Evolutionary conservation across 92 coral and sea anemone species (phyloP).

Genomic region (Paragorgia papillata): DNA sequence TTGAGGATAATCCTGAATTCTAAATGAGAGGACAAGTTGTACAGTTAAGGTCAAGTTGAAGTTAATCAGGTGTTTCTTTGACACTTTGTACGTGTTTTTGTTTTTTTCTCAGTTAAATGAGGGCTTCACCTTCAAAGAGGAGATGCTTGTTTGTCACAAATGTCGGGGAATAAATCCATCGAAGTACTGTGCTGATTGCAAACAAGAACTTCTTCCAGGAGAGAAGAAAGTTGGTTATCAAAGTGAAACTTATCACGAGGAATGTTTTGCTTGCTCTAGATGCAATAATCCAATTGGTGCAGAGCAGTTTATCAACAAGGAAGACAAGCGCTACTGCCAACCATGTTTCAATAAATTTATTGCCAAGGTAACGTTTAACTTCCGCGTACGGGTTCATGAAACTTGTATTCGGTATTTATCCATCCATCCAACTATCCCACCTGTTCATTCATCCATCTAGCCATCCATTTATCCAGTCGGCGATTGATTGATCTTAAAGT

Average conservation of each 20-base stretch:
- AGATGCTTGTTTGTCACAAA: slow-evolving; percentile 76
- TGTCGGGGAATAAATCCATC: slow-evolving; percentile 96
- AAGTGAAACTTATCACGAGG: slow-evolving; percentile 87
- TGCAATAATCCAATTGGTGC: slow-evolving; percentile 93
- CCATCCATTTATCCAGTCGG: too few relatives aligned
- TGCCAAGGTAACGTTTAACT: slow-evolving; percentile 71
- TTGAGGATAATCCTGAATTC: too few relatives aligned
- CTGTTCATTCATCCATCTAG: too few relatives aligned
- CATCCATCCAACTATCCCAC: too few relatives aligned
- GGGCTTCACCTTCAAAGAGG: slow-evolving; percentile 94
- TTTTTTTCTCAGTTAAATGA: slow-evolving; percentile 70
- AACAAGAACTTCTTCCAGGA: slow-evolving; percentile 78
- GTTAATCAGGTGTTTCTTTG: too few relatives aligned
- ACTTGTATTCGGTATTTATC: too few relatives aligned
- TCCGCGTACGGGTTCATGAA: too few relatives aligned
- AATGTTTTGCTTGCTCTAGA: slow-evolving; percentile 83
- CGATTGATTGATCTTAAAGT: too few relatives aligned
- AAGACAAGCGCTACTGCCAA: slow-evolving; percentile 86
- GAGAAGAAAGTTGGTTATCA: slow-evolving; percentile 98
- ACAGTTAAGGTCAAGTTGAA: too few relatives aligned
- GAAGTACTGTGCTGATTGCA: slow-evolving; percentile 85
- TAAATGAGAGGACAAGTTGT: too few relatives aligned
- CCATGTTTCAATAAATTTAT: slow-evolving; percentile 77
- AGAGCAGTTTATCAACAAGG: slow-evolving; percentile 92
- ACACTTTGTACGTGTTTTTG: neutral